Base-by-base conservation (phyloP, 1,140 invertebrate species). In the Zaprionus gabonicus region DNA sequence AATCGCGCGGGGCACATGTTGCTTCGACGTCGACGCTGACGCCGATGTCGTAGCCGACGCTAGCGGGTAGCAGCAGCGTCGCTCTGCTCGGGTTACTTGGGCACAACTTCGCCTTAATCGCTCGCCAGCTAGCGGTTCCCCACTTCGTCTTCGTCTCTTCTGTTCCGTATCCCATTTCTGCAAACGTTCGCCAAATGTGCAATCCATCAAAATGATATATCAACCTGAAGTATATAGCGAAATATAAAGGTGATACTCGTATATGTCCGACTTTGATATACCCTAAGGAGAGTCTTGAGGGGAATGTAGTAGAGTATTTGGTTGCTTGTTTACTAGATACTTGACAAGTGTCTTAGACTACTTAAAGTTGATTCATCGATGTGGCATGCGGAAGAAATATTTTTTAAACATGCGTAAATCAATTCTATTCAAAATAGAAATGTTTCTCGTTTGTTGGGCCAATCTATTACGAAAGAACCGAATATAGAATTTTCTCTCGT, bases 1-100 rank as follows among this genome's bases (percentile, higher is more conserved):
- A 85, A 86, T 79, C 27, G 27, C 27, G 27, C 72, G 34, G 23
- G 28, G 55, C 70, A 67, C 74, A 76, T 76, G 70, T 76, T 72
- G 63, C 55, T 13, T 25, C 44, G 56, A 58, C 38, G 69, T 23
- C 12, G 55, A 59, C 82, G 59, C 20, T 36, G 62, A 67, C 65
- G 75, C 38, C 10, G n/a, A 25, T 20, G 20, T 20, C 20, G 20
- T 20, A 28, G 56, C 46, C 69, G 64, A 82, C 74, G 59, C 38
- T 34, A 72, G 55, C 60, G 77, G 41, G 20, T 44, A n/a, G 20
- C 49, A n/a, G 20, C 31, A 49, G 23, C 65, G 76, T 20, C 57
- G 15, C 38, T 74, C 62, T 76, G 81, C 68, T 88, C 84, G 71
- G 69, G 78, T 88, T 88, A 88, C 84, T 74, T 78, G 68, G 59